Percentiles rank a stretch among this genome's conserved stretches.
Evolutionary conservation across 2,888 invertebrate species (phyloP).

Genomic region (Sturmia bella): DNA sequence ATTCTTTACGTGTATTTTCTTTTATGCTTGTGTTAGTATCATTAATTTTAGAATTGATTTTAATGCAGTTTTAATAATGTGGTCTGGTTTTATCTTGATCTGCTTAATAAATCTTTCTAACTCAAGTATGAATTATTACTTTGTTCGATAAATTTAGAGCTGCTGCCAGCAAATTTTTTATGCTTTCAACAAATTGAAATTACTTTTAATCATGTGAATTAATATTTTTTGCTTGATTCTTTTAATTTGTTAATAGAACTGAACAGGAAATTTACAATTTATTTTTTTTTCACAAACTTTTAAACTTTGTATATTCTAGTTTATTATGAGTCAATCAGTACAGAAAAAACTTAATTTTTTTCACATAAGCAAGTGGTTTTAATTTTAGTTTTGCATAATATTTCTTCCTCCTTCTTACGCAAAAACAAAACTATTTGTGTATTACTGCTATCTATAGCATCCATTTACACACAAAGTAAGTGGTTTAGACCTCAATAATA

Average conservation of each 20-base stretch:
- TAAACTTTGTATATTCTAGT: background rate
- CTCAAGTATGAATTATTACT: conserved; percentile 10
- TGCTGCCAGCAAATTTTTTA: background rate
- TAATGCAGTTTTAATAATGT: conserved; percentile 53
- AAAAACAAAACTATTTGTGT: too few species aligned
- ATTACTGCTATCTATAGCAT: too few species aligned
- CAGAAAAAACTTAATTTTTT: background rate
- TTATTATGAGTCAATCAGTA: too few species aligned
- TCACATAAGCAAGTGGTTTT: background rate
- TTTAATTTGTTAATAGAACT: background rate
- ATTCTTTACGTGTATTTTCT: background rate
- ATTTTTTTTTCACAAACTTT: background rate
- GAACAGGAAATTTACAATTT: background rate
- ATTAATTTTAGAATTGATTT: conserved; percentile 47
- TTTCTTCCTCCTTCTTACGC: too few species aligned
- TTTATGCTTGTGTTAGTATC: background rate
- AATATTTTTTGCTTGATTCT: background rate
- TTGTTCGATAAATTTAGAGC: conserved; percentile 8
- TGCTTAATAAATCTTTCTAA: conserved; percentile 56
- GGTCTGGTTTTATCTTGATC: conserved; percentile 52
- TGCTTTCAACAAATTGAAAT: conserved; percentile 10
- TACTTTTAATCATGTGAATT: conserved; percentile 38
- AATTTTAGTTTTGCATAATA: too few species aligned
- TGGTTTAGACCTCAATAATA: too few species aligned
- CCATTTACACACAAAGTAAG: too few species aligned